Conservation (phyloP, 2,888 invertebrate genomes). For the Dryobotodes eremita region DNA sequence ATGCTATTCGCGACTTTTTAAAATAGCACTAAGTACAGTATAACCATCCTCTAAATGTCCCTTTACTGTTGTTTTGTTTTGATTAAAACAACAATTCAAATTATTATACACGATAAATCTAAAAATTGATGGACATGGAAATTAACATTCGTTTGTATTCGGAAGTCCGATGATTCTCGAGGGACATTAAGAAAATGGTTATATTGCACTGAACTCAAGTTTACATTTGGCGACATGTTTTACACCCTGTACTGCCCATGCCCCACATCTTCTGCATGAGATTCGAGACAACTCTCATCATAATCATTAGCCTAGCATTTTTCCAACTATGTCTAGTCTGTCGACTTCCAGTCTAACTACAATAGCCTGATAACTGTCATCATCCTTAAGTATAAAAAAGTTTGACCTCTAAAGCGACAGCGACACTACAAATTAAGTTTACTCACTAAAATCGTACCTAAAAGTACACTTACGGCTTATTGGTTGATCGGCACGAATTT, state of each 20-base stretch:
- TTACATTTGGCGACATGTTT: no score
- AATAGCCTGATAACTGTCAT: background rate
- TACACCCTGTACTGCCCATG: no score
- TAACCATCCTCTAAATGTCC: no score
- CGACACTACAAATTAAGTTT: background rate
- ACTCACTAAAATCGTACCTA: background rate
- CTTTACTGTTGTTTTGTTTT: no score
- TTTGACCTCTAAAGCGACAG: background rate
- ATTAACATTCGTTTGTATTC: no score
- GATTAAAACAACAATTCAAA: no score
- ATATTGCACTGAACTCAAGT: no score
- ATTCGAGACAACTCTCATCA: background rate
- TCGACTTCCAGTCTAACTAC: background rate
- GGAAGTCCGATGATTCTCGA: no score
- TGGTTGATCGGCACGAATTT: background rate
- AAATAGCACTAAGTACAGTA: background rate
- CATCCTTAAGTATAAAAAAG: background rate
- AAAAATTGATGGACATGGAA: no score
- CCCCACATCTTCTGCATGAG: background rate
- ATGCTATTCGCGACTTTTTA: background rate
- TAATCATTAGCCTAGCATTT: background rate
- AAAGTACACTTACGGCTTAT: background rate
- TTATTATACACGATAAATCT: no score
- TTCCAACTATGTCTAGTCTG: background rate
- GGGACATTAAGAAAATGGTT: no score